Conservation (phyloP, 2,888 invertebrate species). For the Chrysolina oricalcia region DNA sequence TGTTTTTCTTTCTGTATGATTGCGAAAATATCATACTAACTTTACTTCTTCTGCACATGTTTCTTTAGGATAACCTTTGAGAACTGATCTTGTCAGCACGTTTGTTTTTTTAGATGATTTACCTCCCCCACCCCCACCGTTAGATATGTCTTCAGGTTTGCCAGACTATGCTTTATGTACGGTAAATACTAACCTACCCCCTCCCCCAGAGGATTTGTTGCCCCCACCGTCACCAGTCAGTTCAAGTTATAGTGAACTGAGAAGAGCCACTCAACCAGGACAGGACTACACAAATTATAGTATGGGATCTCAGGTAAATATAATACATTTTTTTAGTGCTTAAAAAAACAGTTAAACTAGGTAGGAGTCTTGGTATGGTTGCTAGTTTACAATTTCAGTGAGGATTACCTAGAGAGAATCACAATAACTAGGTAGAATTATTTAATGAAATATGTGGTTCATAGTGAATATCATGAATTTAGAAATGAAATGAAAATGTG, state of each 20-base stretch:
- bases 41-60: too few relatives aligned
- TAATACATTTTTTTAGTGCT: background rate
- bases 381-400: background rate
- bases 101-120: conserved; percentile 72
- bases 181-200: conserved; percentile 71
- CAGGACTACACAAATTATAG: conserved; percentile 76
- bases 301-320: conserved; percentile 79
- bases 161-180: conserved; percentile 70
- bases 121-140: conserved; percentile 77
- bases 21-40: too few relatives aligned
- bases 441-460: too few relatives aligned
- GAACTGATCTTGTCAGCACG: too few relatives aligned
- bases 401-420: background rate
- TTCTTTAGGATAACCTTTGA: too few relatives aligned
- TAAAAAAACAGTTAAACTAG: background rate
- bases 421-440: too few relatives aligned
- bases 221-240: conserved; percentile 93
- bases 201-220: conserved; percentile 78
- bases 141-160: conserved; percentile 72
- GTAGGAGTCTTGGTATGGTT: background rate
- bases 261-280: conserved; percentile 83
- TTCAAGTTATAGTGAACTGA: conserved; percentile 91
- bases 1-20: too few relatives aligned
- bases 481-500: too few relatives aligned
- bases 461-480: too few relatives aligned